These are phyloP conservation scores for Drepana falcataria DNA, from an alignment of 2,888 invertebrate genomes.

Conservation along the genomic window DNA sequence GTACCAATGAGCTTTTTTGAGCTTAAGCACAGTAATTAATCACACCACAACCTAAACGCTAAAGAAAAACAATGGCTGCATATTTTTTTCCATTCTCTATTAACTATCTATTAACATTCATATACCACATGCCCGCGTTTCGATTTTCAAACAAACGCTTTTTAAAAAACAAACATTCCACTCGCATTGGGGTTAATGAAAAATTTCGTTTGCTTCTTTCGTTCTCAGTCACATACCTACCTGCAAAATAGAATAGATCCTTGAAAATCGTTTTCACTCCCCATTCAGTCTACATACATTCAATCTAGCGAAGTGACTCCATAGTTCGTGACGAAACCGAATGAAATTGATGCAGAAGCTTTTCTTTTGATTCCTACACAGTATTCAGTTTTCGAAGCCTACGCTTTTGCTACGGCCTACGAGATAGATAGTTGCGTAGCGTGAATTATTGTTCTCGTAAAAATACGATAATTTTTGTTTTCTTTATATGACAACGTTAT, in stretches of 20 bases:
- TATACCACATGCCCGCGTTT: too few species aligned
- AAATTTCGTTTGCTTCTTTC: neutral
- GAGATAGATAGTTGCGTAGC: neutral
- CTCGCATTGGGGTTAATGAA: neutral
- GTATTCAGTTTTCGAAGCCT: neutral
- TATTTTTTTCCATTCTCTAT: too few species aligned
- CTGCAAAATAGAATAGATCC: neutral
- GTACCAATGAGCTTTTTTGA: too few species aligned
- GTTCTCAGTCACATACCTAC: neutral
- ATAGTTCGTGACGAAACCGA: slow-evolving; percentile 6
- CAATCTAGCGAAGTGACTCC: slow-evolving; percentile 33
- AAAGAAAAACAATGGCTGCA: too few species aligned
- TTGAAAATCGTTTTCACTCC: slow-evolving; percentile 23
- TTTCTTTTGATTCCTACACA: neutral
- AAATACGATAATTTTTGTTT: too few species aligned
- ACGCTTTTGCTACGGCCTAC: neutral
- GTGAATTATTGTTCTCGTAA: too few species aligned
- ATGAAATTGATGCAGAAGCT: neutral
- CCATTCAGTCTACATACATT: slow-evolving; percentile 29
- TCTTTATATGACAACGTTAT: too few species aligned
- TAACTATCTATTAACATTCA: too few species aligned
- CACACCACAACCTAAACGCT: too few species aligned
- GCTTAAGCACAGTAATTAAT: too few species aligned
- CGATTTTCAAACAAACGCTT: neutral
- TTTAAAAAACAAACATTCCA: neutral